Evolutionary conservation across 2,888 invertebrate species (phyloP).

Genomic region (Chymomyza procnemis): DNA sequence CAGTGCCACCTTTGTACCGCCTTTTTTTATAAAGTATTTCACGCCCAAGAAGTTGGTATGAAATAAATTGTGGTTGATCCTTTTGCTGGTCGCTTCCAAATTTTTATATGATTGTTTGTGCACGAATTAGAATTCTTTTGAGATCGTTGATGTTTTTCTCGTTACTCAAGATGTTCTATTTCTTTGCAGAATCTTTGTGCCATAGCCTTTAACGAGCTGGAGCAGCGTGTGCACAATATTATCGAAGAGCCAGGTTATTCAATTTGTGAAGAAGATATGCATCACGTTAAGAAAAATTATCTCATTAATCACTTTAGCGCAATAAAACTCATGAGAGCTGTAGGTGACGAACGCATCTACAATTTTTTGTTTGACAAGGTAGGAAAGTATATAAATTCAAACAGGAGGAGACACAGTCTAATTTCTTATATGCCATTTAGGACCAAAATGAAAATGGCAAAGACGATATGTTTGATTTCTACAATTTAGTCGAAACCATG

Average conservation of each 20-base stretch:
- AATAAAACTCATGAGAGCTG: constrained; percentile 39
- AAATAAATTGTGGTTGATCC: too few relatives aligned
- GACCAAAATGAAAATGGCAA: constrained; percentile 3
- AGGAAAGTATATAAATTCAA: constrained; percentile 11
- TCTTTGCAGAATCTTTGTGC: constrained; percentile 49
- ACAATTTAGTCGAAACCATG: constrained; percentile 49
- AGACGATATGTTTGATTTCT: constrained; percentile 45
- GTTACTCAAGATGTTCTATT: too few relatives aligned
- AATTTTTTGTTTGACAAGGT: constrained; percentile 40
- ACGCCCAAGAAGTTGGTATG: too few relatives aligned
- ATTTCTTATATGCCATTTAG: constrained; percentile 16
- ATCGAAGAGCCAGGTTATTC: constrained; percentile 36
- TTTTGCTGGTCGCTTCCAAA: too few relatives aligned
- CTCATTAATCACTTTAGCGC: constrained; percentile 46
- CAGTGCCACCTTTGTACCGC: too few relatives aligned
- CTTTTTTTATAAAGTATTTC: too few relatives aligned
- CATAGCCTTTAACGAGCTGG: constrained; percentile 49
- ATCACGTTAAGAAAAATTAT: neutral
- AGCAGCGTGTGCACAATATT: constrained; percentile 36
- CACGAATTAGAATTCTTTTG: too few relatives aligned
- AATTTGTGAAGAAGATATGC: constrained; percentile 18
- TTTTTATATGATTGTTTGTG: too few relatives aligned
- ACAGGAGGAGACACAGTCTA: neutral
- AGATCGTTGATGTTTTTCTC: too few relatives aligned
- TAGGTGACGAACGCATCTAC: constrained; percentile 35